Base-by-base conservation (phyloP, 2,888 invertebrate species). In the Heliconius charithonia region DNA sequence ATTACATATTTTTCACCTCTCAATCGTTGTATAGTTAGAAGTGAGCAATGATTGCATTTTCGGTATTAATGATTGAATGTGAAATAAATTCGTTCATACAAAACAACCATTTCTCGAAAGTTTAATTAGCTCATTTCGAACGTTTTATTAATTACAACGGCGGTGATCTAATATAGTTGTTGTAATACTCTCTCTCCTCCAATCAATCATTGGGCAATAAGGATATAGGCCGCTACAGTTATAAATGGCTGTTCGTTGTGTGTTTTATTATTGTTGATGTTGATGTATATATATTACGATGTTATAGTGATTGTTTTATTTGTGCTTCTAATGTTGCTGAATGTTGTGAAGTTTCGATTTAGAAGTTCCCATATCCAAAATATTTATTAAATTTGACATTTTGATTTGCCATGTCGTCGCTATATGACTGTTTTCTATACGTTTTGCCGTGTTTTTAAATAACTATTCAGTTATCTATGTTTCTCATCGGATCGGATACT, bases 61-160 rank as follows among this genome's bases (percentile, higher is more conserved):
- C 87, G 85, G 86, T 87, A 93, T 92, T 92, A 91, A 93, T 93
- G 92, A 91, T 89, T 84, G 45, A 65, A 45, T 2, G 9, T 62
- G 37, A 74, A 63, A 62, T 63, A 27, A 74, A 74, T 27, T 29
- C 29, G 29, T 65, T 41, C 62, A 41, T 63, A 65, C 41, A 59
- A 59, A 37, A 59, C 32, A 37, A 25, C 32, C 22, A 25, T 74
- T 63, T 74, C 62, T 74, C 63, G 41, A 45, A 74, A 41, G 27
- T 65, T 74, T 65, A 74, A 74, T 74, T 74, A 63, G 62, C 27
- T 74, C 25, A 63, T 63, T 37, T 63, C 27, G 41, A 41, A 74
- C 10, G 63, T 56, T 74, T 66, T 78, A 78, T 56, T 56, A 74
- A 37, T 70, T 70, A 45, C 16, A 75, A 25, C 32, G 13, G n/a